Percentiles rank a stretch among this genome's conserved stretches.
Evolutionary conservation across 2,113 vertebrate genomes (phyloP).

Genomic region (Megaptera novaeangliae): DNA sequence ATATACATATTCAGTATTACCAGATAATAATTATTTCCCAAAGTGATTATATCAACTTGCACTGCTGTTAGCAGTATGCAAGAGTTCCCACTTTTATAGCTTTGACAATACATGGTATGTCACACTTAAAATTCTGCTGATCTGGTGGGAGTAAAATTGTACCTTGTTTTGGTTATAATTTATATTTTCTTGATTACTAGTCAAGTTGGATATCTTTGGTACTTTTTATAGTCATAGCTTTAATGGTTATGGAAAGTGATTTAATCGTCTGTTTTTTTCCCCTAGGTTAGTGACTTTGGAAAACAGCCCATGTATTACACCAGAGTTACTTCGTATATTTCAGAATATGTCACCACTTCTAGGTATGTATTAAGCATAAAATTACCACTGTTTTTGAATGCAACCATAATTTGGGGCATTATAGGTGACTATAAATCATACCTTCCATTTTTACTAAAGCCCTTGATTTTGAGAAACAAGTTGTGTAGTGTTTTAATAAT

Average conservation of each 20-base stretch:
- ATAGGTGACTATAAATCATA: constrained; percentile 18
- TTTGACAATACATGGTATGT: neutral
- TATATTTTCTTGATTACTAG: neutral
- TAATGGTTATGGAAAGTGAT: neutral
- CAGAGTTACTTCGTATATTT: constrained; percentile 94
- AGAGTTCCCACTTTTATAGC: neutral
- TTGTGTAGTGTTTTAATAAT: neutral
- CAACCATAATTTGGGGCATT: neutral
- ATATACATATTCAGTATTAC: neutral
- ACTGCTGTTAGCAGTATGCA: neutral
- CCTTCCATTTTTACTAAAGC: neutral
- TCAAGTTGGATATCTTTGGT: neutral
- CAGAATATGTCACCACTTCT: constrained; percentile 97
- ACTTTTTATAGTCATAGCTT: neutral
- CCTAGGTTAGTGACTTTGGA: constrained; percentile 96
- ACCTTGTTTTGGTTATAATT: neutral
- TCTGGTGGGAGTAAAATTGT: neutral
- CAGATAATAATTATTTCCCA: neutral
- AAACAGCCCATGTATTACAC: constrained; percentile 92
- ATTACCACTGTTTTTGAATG: neutral
- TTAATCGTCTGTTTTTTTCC: constrained; percentile 10
- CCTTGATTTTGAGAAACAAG: neutral
- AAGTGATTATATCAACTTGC: neutral
- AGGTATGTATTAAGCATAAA: constrained; percentile 82
- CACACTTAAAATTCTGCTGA: neutral